A percentile compares a stretch with the other conserved stretches of the same genome.
These are phyloP conservation scores for Anabacerthia variegaticeps DNA, from an alignment of 2,797 vertebrate genomes.

Conservation along the genomic window DNA sequence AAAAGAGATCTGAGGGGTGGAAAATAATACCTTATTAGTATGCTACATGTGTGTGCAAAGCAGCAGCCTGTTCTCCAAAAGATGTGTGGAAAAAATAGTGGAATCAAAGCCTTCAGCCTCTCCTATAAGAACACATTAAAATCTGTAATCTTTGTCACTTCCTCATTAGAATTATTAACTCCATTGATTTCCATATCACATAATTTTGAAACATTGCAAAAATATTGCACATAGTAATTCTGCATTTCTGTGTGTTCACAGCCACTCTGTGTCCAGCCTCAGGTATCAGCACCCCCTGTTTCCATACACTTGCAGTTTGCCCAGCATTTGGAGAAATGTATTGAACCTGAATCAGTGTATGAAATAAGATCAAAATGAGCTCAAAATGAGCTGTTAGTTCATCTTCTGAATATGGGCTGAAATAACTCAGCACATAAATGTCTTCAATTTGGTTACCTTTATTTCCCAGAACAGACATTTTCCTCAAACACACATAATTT, in stretches of 20 bases:
- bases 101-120: conserved; percentile 2
- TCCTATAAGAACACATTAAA: neutral
- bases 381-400: neutral
- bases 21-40: conserved; percentile 62
- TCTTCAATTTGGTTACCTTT: neutral
- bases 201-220: neutral
- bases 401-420: neutral
- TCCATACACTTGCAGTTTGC: neutral
- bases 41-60: conserved; percentile 26
- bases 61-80: conserved; percentile 23
- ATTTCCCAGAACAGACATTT: neutral
- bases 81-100: neutral
- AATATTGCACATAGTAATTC: neutral
- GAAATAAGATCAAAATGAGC: neutral
- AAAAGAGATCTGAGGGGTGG: conserved; percentile 15
- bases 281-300: neutral
- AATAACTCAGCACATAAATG: neutral
- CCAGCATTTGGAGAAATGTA: neutral
- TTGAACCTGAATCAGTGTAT: neutral
- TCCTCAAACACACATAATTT: neutral
- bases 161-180: conserved; percentile 18
- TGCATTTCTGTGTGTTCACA: neutral
- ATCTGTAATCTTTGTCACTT: neutral
- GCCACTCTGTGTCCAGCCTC: neutral
- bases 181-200: neutral